Evolutionary conservation across 92 coral and sea anemone species (phyloP).

Genomic region (Epizoanthus rinbou): DNA sequence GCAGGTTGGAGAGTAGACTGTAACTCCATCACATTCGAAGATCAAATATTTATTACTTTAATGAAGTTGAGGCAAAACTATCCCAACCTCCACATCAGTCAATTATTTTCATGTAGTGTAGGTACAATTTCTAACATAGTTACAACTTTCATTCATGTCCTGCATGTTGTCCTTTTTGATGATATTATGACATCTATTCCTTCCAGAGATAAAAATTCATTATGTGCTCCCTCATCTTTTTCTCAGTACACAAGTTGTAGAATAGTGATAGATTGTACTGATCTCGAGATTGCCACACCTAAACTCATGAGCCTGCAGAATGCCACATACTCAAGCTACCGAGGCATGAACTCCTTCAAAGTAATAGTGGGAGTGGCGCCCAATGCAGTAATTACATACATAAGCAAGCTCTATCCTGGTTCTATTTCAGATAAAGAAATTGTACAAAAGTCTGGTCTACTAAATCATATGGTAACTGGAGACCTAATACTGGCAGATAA

Average conservation of each 20-base stretch:
- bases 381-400: slow-evolving; percentile 65
- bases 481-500: slow-evolving; percentile 63
- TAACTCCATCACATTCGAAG: slow-evolving; percentile 33
- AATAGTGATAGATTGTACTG: slow-evolving; percentile 72
- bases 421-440: slow-evolving; percentile 63
- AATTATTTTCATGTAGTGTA: slow-evolving; percentile 42
- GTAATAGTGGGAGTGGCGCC: slow-evolving; percentile 71
- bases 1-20: slow-evolving; percentile 39
- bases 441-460: slow-evolving; percentile 45
- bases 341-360: slow-evolving; percentile 59
- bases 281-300: slow-evolving; percentile 59
- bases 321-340: slow-evolving; percentile 59
- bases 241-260: slow-evolving; percentile 53
- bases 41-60: slow-evolving; percentile 41
- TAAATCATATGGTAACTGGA: slow-evolving; percentile 54
- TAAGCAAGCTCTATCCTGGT: slow-evolving; percentile 66
- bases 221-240: slow-evolving; percentile 62
- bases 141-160: slow-evolving; percentile 35
- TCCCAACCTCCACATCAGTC: slow-evolving; percentile 28
- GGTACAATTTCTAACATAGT: slow-evolving; percentile 45
- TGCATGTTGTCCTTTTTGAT: slow-evolving; percentile 33
- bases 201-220: slow-evolving; percentile 58
- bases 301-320: slow-evolving; percentile 51
- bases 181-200: slow-evolving; percentile 61
- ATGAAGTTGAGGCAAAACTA: slow-evolving; percentile 46